phyloP scores from a whole-genome alignment of 2,888 invertebrate species.

The Alcis repandata region DNA sequence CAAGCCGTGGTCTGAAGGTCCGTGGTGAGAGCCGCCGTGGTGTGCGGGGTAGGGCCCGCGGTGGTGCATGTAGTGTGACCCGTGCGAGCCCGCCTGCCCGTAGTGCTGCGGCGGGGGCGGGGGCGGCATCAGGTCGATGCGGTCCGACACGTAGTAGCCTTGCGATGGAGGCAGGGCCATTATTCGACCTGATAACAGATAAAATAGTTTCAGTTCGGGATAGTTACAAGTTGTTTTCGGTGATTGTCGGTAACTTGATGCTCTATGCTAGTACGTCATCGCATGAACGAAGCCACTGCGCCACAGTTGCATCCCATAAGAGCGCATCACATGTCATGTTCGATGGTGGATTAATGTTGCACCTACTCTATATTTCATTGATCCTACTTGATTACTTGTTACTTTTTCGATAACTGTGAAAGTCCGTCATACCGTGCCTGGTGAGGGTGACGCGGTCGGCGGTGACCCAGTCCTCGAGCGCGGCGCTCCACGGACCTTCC shows the following conservation, averaged over 20 bases:
- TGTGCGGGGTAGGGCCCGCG: constrained; percentile 54
- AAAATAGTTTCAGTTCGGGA: neutral
- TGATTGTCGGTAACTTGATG: neutral
- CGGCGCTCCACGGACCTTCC: constrained; percentile 86
- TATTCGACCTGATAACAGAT: constrained; percentile 69
- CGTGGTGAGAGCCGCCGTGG: constrained; percentile 40
- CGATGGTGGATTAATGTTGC: too few relatives aligned
- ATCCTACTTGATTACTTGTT: too few relatives aligned
- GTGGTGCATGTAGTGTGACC: constrained; percentile 8
- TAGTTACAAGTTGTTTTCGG: neutral
- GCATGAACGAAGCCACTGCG: neutral
- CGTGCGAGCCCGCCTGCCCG: constrained; percentile 36
- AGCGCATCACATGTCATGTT: too few relatives aligned
- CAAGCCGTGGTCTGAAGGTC: constrained; percentile 34
- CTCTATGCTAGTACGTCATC: neutral
- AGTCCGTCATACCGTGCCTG: constrained; percentile 65
- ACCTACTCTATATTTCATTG: too few relatives aligned
- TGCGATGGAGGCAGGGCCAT: constrained; percentile 75
- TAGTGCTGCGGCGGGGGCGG: constrained; percentile 53
- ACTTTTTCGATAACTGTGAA: too few relatives aligned
- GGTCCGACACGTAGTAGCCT: constrained; percentile 80
- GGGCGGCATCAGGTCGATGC: constrained; percentile 67
- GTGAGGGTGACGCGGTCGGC: constrained; percentile 65
- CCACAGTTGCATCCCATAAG: too few relatives aligned
- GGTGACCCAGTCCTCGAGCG: constrained; percentile 89